phyloP scores from a whole-genome alignment of 2,113 vertebrate species.

The Semnornis frantzii region DNA sequence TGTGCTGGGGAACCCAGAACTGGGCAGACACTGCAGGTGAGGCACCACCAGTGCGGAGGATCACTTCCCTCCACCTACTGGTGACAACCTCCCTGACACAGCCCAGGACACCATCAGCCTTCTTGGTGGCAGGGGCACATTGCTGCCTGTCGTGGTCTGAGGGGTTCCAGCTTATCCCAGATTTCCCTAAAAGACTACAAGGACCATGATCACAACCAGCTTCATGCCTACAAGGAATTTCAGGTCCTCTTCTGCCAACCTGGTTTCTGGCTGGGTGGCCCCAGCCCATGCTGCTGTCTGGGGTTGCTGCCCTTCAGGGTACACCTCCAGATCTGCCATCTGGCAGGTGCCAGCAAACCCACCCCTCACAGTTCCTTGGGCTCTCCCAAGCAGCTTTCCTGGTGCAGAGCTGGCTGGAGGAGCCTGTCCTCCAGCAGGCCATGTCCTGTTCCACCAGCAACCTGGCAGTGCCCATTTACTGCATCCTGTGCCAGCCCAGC shows the following conservation, averaged over 20 bases:
- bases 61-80: too few species aligned
- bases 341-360: not conserved
- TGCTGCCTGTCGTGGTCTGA: too few species aligned
- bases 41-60: not conserved
- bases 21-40: not conserved
- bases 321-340: not conserved
- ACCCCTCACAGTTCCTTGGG: accelerated
- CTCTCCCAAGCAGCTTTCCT: not conserved
- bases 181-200: too few species aligned
- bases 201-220: too few species aligned
- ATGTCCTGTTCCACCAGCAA: not conserved
- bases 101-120: too few species aligned
- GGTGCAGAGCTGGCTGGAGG: not conserved
- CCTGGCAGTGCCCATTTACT: not conserved
- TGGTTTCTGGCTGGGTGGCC: not conserved
- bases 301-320: not conserved
- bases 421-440: not conserved
- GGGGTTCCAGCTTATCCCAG: too few species aligned
- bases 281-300: not conserved
- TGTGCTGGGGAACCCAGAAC: not conserved
- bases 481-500: not conserved
- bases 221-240: too few species aligned
- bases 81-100: too few species aligned
- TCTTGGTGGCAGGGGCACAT: too few species aligned
- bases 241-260: not conserved